Evolutionary conservation across 1,140 invertebrate genomes (phyloP), one percentile per base, ranked within the genome.

Genomic region (Vanessa tameamea): DNA sequence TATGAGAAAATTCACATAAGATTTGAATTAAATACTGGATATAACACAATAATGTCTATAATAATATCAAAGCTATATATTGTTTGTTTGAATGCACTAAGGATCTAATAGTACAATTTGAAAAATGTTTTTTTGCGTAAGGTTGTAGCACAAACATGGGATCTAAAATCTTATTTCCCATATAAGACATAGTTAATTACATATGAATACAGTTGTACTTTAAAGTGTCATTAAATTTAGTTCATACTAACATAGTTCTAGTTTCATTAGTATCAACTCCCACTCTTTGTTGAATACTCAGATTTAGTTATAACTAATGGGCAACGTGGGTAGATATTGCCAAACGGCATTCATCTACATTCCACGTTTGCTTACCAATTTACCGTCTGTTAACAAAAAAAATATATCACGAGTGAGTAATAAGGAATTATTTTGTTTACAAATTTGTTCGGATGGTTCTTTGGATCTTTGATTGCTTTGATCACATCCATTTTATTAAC

Each of bases 331-430:
- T 63, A 57, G 65, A 47, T 77, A 70, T 73, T 61, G 66, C 23
- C 64, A 71, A 64, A 55, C 47, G 31, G 37, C 16, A 51, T 61
- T 57, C 55, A 47, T 68, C 71, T 31, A 66, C 71, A 71, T 63
- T 66, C 69, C 61, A 37, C 8, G 43, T 72, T n/a, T 59, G 75
- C 71, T 73, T 66, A 69, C 57, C 73, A 73, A 74, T 76, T 72
- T 72, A 70, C 59, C 65, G 72, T 71, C 67, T 69, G 64, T 76
- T 72, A 77, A 74, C 75, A 73, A 71, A 72, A 77, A n/a, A 79
- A 69, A 73, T 79, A 68, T 69, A 47, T 20, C 65, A 69, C 64
- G 51, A 31, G 31, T 73, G 61, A 67, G 64, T 73, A 80, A 80
- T 71, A 78, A 59, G 69, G 64, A 75, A 74, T 69, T 68, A 31